phyloP scores from a whole-genome alignment of 2,888 invertebrate genomes.

The Tupiocoris notatus region DNA sequence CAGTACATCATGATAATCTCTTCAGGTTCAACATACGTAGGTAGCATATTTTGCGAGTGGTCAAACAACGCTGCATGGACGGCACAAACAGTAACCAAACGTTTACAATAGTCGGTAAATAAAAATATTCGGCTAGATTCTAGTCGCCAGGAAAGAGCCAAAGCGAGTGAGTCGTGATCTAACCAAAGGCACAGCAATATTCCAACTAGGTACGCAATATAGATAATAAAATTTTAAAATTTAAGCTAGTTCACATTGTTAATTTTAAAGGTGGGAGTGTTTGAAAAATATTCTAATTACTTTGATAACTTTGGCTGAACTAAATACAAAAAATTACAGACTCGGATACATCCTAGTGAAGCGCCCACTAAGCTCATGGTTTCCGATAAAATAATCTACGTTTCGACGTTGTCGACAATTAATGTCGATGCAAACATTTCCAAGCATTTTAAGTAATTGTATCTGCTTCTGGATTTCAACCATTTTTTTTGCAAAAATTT shows the following conservation, averaged over 20 bases:
- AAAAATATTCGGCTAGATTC: not conserved
- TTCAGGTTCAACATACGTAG: too few relatives aligned
- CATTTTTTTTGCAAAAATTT: too few relatives aligned
- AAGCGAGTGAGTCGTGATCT: not conserved
- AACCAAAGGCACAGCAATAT: constrained; percentile 10
- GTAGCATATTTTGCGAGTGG: not conserved
- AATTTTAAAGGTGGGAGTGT: not conserved
- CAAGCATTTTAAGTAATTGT: too few relatives aligned
- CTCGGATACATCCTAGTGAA: too few relatives aligned
- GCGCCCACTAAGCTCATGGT: too few relatives aligned
- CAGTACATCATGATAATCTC: too few relatives aligned
- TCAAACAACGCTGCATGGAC: not conserved
- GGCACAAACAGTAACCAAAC: constrained; percentile 25
- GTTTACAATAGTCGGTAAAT: not conserved
- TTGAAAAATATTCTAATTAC: not conserved
- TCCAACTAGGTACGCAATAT: not conserved
- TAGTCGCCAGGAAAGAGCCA: not conserved
- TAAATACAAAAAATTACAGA: not conserved
- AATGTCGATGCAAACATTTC: too few relatives aligned
- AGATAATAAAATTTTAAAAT: not conserved
- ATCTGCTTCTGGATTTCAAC: too few relatives aligned
- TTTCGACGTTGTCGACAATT: too few relatives aligned
- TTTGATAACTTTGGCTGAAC: not conserved
- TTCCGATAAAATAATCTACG: too few relatives aligned
- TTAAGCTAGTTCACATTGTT: not conserved